Percentiles rank a stretch among this genome's conserved stretches.
Evolutionary conservation across 2,888 invertebrate species (phyloP).

Genomic region (Rotaria magnacalcarata): DNA sequence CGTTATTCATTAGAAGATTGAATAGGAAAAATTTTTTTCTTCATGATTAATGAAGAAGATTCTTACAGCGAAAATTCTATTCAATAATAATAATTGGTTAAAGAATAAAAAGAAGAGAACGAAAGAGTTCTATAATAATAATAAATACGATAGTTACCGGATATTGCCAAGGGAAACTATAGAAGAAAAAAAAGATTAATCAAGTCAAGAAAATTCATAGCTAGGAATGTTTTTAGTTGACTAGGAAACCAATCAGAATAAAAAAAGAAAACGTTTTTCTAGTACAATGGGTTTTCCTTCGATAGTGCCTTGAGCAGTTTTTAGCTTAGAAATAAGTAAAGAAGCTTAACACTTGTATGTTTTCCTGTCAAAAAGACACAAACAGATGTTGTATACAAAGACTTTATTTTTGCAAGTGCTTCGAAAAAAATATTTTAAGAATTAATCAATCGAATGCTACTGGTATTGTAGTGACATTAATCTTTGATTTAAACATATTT

Average conservation of each 20-base stretch:
- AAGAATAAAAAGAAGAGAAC: not conserved
- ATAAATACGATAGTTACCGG: not conserved
- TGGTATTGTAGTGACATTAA: no score
- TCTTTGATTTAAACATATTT: no score
- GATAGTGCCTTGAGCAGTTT: not conserved
- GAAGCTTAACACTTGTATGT: not conserved
- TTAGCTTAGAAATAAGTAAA: not conserved
- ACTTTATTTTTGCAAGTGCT: no score
- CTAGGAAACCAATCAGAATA: not conserved
- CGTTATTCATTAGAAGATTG: not conserved
- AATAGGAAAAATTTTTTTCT: not conserved
- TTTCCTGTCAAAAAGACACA: not conserved
- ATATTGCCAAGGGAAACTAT: not conserved
- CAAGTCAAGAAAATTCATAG: conserved; percentile 1
- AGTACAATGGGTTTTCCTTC: not conserved
- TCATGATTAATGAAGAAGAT: not conserved
- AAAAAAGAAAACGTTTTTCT: not conserved
- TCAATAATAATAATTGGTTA: not conserved
- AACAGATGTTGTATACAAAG: no score
- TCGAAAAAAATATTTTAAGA: no score
- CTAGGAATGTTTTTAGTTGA: not conserved
- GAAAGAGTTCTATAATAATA: not conserved
- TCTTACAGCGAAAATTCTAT: not conserved
- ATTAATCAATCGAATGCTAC: no score
- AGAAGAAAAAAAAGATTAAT: not conserved